Conservation (phyloP, 30 jellyfish, hydroid and myxozoan genomes). For the Aurelia aurita complex sp. Pacific region DNA sequence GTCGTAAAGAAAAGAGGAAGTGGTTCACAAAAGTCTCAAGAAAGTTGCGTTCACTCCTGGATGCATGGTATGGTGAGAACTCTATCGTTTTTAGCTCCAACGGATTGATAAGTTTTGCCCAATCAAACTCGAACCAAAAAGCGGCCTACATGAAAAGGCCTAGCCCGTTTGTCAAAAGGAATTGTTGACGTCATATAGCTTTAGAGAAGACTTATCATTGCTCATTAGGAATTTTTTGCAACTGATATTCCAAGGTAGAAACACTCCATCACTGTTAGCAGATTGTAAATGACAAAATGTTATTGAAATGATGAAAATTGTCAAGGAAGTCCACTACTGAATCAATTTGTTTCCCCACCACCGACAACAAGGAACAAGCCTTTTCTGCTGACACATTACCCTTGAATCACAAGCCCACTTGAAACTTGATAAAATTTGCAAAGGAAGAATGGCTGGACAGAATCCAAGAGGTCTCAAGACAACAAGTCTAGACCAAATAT, state of each 20-base stretch:
- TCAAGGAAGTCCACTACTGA: neutral
- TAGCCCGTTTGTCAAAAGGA: neutral
- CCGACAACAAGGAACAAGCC: too few species aligned
- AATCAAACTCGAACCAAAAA: neutral
- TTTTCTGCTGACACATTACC: neutral
- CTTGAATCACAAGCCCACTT: neutral
- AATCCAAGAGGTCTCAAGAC: constrained; percentile 65
- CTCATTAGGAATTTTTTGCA: neutral
- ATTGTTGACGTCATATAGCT: neutral
- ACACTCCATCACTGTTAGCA: too few species aligned
- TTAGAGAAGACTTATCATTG: neutral
- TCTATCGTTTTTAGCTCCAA: too few species aligned
- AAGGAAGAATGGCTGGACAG: constrained; percentile 57
- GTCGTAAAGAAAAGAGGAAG: neutral
- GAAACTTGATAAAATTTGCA: neutral
- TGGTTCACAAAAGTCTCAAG: neutral
- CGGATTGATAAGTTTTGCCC: neutral
- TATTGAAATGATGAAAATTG: neutral
- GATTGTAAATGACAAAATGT: neutral
- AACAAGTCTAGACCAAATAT: constrained; percentile 86
- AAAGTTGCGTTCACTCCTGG: too few species aligned
- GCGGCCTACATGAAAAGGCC: neutral
- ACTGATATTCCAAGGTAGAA: neutral
- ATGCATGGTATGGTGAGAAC: too few species aligned
- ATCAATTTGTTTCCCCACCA: neutral